Conservation (phyloP, 2,797 vertebrate genomes). For the Tokudaia muenninki region DNA sequence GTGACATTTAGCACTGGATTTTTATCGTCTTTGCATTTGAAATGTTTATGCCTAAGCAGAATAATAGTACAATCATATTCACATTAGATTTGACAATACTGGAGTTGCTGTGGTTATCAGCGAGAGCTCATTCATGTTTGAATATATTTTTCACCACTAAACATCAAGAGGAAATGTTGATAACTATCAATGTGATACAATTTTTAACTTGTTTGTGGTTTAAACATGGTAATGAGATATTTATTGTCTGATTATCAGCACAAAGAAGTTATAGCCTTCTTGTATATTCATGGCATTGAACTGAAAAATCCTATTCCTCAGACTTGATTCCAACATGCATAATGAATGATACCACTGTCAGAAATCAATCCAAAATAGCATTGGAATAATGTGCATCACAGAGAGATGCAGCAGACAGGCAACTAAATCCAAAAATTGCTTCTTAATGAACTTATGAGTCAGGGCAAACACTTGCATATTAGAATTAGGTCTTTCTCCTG, state of each 20-base stretch:
- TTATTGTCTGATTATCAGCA: conserved; percentile 47
- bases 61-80: neutral
- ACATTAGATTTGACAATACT: neutral
- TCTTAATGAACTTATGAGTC: conserved; percentile 58
- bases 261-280: conserved; percentile 67
- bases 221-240: conserved; percentile 69
- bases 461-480: neutral
- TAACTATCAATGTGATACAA: neutral
- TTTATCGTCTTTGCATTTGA: neutral
- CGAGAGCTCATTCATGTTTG: neutral
- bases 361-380: conserved; percentile 75
- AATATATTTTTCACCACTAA: neutral
- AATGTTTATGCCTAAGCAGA: neutral
- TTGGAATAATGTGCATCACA: neutral
- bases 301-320: conserved; percentile 68
- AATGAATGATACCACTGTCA: conserved; percentile 75
- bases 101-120: neutral
- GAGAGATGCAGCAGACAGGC: conserved; percentile 61
- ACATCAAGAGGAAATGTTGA: neutral
- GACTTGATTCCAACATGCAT: conserved; percentile 58
- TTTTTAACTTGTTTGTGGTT: conserved; percentile 17
- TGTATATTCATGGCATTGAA: conserved; percentile 70
- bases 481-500: conserved; percentile 1
- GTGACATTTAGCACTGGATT: neutral
- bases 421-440: conserved; percentile 72